Evolutionary conservation across 2,113 vertebrate genomes (phyloP).

Genomic region (Cettia cetti): DNA sequence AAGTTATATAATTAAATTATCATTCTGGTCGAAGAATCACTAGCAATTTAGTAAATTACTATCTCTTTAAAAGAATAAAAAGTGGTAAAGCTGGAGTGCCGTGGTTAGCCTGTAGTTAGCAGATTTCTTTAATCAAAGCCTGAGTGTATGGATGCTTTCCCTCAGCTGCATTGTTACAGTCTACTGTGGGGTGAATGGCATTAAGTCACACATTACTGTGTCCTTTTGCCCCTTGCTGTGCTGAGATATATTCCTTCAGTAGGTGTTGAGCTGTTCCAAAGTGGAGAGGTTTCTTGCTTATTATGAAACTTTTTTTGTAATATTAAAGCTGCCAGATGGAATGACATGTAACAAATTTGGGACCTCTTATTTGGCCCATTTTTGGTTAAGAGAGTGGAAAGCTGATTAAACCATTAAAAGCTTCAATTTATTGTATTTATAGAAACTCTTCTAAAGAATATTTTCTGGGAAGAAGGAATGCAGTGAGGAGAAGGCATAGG

Average conservation of each 20-base stretch:
- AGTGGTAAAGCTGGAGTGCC: neutral
- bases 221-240: neutral
- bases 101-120: neutral
- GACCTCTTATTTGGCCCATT: neutral
- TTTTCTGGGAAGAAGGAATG: constrained; percentile 33
- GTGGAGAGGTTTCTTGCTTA: neutral
- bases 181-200: neutral
- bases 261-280: neutral
- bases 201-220: neutral
- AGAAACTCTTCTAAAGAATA: constrained; percentile 15
- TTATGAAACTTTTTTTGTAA: neutral
- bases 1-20: neutral
- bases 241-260: neutral
- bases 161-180: neutral
- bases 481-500: neutral
- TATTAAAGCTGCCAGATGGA: neutral
- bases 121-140: neutral
- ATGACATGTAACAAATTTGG: neutral
- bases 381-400: neutral
- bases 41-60: neutral
- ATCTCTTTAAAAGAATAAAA: neutral
- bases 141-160: neutral
- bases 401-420: neutral
- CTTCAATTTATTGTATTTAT: constrained; percentile 24
- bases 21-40: neutral